Evolutionary conservation across 2,888 invertebrate species (phyloP).

Genomic region (Caenorhabditis imperialis): DNA sequence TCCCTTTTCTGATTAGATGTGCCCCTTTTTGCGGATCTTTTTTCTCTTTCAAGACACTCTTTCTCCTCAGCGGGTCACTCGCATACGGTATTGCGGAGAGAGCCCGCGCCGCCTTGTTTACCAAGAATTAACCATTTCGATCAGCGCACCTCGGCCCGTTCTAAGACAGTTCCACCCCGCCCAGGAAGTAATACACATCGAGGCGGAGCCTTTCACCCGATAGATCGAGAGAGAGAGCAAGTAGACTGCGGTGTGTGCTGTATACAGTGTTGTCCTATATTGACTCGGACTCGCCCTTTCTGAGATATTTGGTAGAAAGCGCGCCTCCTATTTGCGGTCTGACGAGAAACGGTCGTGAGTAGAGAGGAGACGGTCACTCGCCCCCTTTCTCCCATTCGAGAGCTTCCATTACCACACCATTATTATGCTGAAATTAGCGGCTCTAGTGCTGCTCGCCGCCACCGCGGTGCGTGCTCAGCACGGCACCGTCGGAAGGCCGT

Average conservation of each 20-base stretch:
- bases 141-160: too few species aligned
- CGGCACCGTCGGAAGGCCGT: constrained; percentile 76
- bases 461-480: constrained; percentile 64
- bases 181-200: constrained; percentile 37
- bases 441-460: constrained; percentile 39
- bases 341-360: constrained; percentile 16
- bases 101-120: too few species aligned
- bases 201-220: constrained; percentile 13
- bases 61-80: too few species aligned
- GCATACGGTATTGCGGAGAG: too few species aligned
- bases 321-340: constrained; percentile 28
- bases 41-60: too few species aligned
- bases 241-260: constrained; percentile 22
- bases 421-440: constrained; percentile 41
- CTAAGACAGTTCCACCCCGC: constrained; percentile 44
- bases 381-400: background rate
- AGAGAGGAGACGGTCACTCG: constrained; percentile 38
- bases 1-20: too few species aligned
- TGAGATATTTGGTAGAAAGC: constrained; percentile 16
- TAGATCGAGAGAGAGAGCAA: too few species aligned
- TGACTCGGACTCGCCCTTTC: constrained; percentile 24
- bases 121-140: constrained; percentile 36
- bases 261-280: constrained; percentile 33
- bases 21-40: too few species aligned
- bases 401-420: background rate